phyloP scores from a whole-genome alignment of 1,140 invertebrate species.

The Calliphora vicina region DNA sequence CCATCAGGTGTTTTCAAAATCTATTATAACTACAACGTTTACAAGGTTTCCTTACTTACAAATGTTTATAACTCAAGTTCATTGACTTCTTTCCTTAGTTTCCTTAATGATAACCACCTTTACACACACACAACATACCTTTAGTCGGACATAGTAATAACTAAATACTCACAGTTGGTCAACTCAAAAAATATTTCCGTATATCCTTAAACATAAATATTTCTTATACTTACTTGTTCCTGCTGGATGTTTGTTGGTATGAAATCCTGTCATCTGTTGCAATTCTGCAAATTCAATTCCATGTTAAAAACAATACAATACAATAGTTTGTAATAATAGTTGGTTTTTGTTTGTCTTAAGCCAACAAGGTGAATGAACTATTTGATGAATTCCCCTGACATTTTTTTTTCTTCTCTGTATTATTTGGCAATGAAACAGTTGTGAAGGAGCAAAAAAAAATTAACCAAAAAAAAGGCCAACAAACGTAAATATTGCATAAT shows the following conservation, averaged over 20 bases:
- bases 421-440: background rate
- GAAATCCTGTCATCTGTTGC: background rate
- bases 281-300: background rate
- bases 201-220: background rate
- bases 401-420: background rate
- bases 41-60: background rate
- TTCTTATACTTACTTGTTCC: background rate
- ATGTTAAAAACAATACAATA: no score
- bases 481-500: conserved; percentile 1
- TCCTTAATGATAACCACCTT: background rate
- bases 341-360: no score
- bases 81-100: background rate
- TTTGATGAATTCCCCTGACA: background rate
- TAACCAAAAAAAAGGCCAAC: background rate
- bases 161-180: background rate
- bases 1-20: no score
- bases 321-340: background rate
- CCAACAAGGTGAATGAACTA: background rate
- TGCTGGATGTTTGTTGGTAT: no score
- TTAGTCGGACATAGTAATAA: no score
- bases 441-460: background rate
- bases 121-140: no score
- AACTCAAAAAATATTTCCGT: background rate
- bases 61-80: background rate
- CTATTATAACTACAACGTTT: background rate